Evolutionary conservation across 2,797 vertebrate genomes (phyloP), one percentile per base, ranked within the genome.

Genomic region (Sebastes steindachneri): DNA sequence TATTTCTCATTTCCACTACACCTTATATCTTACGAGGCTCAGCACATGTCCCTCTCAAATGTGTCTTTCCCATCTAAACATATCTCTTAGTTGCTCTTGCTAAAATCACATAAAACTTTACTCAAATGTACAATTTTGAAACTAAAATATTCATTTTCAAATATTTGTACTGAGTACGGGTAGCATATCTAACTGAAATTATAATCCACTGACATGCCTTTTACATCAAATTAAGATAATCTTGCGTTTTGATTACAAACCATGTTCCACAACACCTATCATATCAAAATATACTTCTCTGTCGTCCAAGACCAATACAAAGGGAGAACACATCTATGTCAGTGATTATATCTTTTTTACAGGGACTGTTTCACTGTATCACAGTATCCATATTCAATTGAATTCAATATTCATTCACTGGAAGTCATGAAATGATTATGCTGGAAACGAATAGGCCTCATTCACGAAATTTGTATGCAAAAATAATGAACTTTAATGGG

Each of bases 281-380:
- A 68, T 81, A 83, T 73, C 45, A 85, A 80, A 84, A 85, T 77
- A 85, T 37, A 80, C 57, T 35, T 71, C 25, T 80, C 41, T 80
- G 21, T 75, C 73, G 19, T 74, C 41, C 23, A 59, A 37, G 53
- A 59, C 60, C 31, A 28, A 28, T 33, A 55, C 35, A 80, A 45
- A 62, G 23, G 10, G 51, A 69, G 14, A 26, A 68, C 15, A 29
- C 31, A 28, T 57, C 4, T 17, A 51, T 62, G 26, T 11, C 9
- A 28, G 12, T 7, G 17, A 19, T 25, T 6, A 51, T 57, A 57
- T 59, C 10, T 66, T 63, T 65, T 23, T 31, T 45, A 55, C 19
- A 68, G 31, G 25, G 21, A 64, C 31, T 62, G 21, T 41, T 53
- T 74, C 9, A 35, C 33, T 35, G 11, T n/a, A 51, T 75, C 58